phyloP scores from a whole-genome alignment of 2,888 invertebrate species.

The Athalia cordata region DNA sequence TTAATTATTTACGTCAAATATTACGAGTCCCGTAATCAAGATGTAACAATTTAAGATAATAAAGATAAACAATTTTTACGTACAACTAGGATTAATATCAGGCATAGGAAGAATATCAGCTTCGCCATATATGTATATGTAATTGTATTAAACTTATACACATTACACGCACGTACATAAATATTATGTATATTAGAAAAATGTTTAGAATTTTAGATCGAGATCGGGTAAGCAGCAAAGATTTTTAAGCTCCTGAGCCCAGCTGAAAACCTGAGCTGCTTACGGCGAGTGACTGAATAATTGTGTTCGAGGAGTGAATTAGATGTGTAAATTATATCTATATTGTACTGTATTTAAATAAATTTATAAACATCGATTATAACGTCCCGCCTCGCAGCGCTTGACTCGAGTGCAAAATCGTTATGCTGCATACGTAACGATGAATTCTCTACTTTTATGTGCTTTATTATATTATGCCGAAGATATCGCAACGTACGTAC shows the following conservation, averaged over 20 bases:
- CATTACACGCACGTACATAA: too few species aligned
- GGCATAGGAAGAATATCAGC: not conserved
- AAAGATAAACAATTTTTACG: slow-evolving; percentile 1
- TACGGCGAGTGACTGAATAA: slow-evolving; percentile 29
- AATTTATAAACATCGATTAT: not conserved
- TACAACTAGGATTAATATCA: not conserved
- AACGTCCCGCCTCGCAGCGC: too few species aligned
- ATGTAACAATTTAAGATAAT: not conserved
- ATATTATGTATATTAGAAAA: too few species aligned
- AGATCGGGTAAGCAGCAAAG: slow-evolving; percentile 42
- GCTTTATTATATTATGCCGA: slow-evolving; percentile 16
- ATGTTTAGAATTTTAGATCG: not conserved
- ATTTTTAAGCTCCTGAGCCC: slow-evolving; percentile 53
- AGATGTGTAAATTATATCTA: not conserved
- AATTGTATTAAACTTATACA: too few species aligned
- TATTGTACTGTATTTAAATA: not conserved
- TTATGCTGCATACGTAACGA: not conserved
- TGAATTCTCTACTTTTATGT: slow-evolving; percentile 1
- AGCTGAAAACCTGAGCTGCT: slow-evolving; percentile 50
- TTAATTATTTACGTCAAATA: too few species aligned
- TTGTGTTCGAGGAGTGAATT: slow-evolving; percentile 18
- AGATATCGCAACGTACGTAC: not conserved
- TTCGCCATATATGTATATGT: too few species aligned
- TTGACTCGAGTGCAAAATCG: not conserved
- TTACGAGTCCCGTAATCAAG: not conserved